A percentile compares a stretch with the other conserved stretches of the same genome.
Evolutionary conservation across 2,113 vertebrate genomes (phyloP).

Genomic region (Ptilonorhynchus violaceus): DNA sequence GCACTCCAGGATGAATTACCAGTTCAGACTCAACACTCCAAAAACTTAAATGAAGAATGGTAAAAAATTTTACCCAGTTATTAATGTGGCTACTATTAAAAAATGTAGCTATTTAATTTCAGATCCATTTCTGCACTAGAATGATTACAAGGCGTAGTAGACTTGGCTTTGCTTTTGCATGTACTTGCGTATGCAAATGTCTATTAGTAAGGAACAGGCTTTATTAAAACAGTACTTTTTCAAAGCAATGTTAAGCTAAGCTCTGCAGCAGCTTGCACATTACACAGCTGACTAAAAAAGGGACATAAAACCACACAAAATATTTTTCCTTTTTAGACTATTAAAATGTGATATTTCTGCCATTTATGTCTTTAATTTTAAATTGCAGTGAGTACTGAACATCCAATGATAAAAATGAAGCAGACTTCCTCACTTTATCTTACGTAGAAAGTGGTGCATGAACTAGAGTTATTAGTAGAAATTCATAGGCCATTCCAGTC

Average conservation of each 20-base stretch:
- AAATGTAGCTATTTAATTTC: neutral
- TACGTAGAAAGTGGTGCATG: neutral
- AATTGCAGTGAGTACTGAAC: neutral
- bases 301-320: neutral
- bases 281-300: neutral
- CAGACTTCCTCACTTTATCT: neutral
- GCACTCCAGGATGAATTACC: neutral
- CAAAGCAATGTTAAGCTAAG: neutral
- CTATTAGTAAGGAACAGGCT: neutral
- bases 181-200: neutral
- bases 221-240: neutral
- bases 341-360: neutral
- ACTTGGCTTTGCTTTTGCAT: neutral
- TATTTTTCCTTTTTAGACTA: neutral
- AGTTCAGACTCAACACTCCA: neutral
- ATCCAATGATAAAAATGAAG: neutral
- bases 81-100: neutral
- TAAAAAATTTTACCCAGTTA: neutral
- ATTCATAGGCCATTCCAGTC: neutral
- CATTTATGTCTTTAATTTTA: neutral
- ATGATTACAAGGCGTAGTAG: neutral
- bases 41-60: neutral
- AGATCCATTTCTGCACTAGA: neutral
- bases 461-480: neutral
- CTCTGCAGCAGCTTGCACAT: neutral